Evolutionary conservation across 1,140 invertebrate genomes (phyloP).

Genomic region (Bombus pascuorum): DNA sequence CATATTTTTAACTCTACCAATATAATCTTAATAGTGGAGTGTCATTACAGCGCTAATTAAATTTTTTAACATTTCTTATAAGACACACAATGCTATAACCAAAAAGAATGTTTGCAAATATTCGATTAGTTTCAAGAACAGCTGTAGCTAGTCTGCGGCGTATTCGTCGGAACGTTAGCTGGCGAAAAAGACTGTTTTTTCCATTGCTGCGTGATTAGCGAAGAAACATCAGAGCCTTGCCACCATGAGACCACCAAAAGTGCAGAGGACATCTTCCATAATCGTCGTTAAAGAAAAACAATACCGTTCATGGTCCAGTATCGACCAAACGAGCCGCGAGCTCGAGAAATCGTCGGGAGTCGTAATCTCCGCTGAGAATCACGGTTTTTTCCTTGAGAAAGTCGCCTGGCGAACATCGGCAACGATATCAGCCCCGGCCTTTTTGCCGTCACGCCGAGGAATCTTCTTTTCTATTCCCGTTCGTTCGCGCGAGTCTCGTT

Average conservation of each 20-base stretch:
- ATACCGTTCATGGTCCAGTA: background rate
- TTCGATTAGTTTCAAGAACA: no score
- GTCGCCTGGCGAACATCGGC: background rate
- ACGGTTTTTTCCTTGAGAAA: background rate
- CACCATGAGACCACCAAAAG: background rate
- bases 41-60: no score
- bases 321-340: background rate
- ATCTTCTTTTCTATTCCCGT: background rate
- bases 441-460: background rate
- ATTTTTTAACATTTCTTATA: no score
- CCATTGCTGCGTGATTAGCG: no score
- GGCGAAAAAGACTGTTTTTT: no score
- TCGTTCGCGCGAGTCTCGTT: constrained; percentile 1
- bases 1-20: no score
- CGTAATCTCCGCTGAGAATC: background rate
- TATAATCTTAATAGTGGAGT: no score
- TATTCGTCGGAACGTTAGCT: no score
- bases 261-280: background rate
- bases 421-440: constrained; percentile 8
- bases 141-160: no score
- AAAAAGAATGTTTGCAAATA: no score
- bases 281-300: background rate
- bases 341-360: background rate
- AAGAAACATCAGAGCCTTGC: background rate
- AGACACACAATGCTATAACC: no score